Evolutionary conservation across 2,797 vertebrate species (phyloP).

Genomic region (Schizopygopsis pylzovi): DNA sequence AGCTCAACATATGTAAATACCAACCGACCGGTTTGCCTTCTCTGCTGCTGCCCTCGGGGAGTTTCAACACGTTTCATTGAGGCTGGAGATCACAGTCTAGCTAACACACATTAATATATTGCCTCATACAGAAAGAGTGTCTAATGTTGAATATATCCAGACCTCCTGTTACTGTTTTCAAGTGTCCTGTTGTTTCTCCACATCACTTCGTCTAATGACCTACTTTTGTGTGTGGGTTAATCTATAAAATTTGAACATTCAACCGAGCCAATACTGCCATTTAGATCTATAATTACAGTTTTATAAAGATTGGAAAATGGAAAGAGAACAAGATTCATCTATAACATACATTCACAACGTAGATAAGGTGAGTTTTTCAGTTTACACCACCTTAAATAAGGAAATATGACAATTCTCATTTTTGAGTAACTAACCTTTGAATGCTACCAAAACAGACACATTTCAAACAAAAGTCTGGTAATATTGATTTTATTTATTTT

Average conservation of each 20-base stretch:
- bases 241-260: background rate
- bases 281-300: background rate
- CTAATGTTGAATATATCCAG: background rate
- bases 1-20: constrained; percentile 23
- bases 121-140: background rate
- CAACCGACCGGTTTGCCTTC: background rate
- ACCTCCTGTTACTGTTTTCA: background rate
- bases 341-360: no score
- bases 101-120: background rate
- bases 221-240: constrained; percentile 1
- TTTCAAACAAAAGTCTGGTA: constrained; percentile 61
- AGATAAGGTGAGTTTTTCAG: no score
- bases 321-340: background rate
- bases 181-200: background rate
- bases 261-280: background rate
- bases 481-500: constrained; percentile 78
- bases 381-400: no score
- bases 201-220: background rate
- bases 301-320: background rate
- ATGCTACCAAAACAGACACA: constrained; percentile 3
- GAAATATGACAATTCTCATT: background rate
- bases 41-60: background rate
- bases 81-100: background rate
- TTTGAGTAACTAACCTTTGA: background rate
- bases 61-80: background rate